Conservation (phyloP, 2,113 vertebrate species). For the Chauna torquata region DNA sequence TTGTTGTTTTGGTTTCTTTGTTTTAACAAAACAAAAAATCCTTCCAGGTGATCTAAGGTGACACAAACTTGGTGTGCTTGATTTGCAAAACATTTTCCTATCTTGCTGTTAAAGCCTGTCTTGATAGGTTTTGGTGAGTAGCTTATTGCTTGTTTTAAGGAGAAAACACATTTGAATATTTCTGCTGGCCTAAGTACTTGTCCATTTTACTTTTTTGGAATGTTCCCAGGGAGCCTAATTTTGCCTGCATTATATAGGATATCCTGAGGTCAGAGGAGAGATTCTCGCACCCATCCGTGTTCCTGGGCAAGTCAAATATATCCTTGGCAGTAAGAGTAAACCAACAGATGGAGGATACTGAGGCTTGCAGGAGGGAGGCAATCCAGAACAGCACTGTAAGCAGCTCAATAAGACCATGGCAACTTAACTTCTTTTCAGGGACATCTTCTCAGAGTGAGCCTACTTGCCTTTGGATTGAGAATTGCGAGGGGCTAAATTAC, state of each 20-base stretch:
- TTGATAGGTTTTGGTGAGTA: not conserved
- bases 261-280: not conserved
- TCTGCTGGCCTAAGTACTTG: not conserved
- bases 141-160: not conserved
- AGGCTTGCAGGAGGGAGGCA: not conserved
- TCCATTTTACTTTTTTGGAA: not conserved
- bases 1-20: not conserved
- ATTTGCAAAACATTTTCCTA: not conserved
- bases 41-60: not conserved
- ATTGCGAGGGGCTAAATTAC: not conserved
- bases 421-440: not conserved
- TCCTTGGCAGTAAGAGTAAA: not conserved
- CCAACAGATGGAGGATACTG: not conserved
- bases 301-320: not conserved
- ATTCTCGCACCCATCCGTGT: not conserved
- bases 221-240: not conserved
- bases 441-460: not conserved
- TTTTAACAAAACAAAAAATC: not conserved
- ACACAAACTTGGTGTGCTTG: not conserved
- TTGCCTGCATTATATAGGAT: not conserved
- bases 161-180: not conserved
- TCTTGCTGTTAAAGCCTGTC: not conserved
- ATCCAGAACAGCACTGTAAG: not conserved
- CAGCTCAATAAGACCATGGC: not conserved
- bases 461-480: not conserved